Evolutionary conservation across 37 sponge, comb jelly and placozoan species (phyloP).

Genomic region (Oscarella lobularis): DNA sequence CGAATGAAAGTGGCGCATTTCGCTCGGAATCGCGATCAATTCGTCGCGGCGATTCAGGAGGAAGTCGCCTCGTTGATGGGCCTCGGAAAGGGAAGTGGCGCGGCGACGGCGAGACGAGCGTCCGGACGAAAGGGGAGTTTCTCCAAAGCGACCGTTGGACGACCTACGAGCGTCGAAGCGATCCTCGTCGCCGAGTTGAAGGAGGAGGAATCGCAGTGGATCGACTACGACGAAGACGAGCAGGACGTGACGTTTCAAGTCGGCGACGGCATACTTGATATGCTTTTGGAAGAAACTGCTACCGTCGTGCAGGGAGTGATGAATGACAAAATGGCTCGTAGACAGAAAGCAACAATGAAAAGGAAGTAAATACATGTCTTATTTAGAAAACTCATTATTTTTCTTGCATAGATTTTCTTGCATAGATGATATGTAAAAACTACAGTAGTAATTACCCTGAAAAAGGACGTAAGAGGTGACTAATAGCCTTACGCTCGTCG

Average conservation of each 20-base stretch:
- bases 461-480: no score
- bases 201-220: slow-evolving; percentile 69
- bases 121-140: not conserved
- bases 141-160: not conserved
- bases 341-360: no score
- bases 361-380: no score
- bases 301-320: slow-evolving; percentile 14
- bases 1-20: not conserved
- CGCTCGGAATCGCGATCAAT: not conserved
- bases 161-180: slow-evolving; percentile 24
- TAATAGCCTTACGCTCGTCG: no score
- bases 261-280: slow-evolving; percentile 63
- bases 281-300: slow-evolving; percentile 48
- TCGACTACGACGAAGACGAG: slow-evolving; percentile 71
- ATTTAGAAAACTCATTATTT: no score
- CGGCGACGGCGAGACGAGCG: not conserved
- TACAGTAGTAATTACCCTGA: no score
- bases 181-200: slow-evolving; percentile 63
- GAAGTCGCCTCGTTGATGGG: not conserved
- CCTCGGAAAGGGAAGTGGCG: no score
- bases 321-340: not conserved
- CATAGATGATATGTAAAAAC: no score
- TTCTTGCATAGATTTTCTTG: no score
- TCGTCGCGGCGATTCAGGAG: not conserved
- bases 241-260: slow-evolving; percentile 29